Conservation (phyloP, 2,888 invertebrate species). For the Apodemia hepburni region DNA sequence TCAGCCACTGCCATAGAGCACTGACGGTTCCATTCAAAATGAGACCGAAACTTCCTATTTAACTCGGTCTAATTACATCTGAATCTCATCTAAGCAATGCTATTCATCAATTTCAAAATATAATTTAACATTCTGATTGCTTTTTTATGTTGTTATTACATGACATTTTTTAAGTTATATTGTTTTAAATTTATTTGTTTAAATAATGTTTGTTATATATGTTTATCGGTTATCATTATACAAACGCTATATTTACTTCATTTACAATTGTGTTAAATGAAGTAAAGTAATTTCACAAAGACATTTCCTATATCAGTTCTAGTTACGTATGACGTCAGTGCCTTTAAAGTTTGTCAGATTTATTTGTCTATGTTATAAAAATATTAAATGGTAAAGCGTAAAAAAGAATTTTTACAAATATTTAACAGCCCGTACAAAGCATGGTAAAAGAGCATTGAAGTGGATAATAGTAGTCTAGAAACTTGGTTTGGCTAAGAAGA, state of each 20-base stretch:
- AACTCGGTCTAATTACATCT: conserved; percentile 19
- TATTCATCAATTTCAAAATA: neutral
- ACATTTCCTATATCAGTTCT: conserved; percentile 1
- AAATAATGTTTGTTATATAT: neutral
- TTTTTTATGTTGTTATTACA: neutral
- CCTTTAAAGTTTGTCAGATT: conserved; percentile 40
- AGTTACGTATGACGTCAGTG: conserved; percentile 39
- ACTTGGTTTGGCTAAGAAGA: neutral
- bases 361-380: conserved; percentile 30
- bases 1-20: conserved; percentile 25
- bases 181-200: conserved; percentile 3
- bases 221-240: neutral
- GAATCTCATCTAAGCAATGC: conserved; percentile 29
- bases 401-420: conserved; percentile 17
- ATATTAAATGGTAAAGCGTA: conserved; percentile 31
- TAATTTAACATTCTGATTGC: neutral
- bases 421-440: conserved; percentile 7
- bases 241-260: neutral
- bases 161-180: conserved; percentile 9
- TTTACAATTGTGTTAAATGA: neutral
- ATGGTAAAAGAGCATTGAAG: conserved; percentile 5
- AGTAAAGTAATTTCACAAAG: neutral
- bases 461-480: neutral
- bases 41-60: conserved; percentile 7
- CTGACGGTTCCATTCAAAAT: conserved; percentile 29